Conservation (phyloP, 2,888 invertebrate species). For the Nomada ferruginata region DNA sequence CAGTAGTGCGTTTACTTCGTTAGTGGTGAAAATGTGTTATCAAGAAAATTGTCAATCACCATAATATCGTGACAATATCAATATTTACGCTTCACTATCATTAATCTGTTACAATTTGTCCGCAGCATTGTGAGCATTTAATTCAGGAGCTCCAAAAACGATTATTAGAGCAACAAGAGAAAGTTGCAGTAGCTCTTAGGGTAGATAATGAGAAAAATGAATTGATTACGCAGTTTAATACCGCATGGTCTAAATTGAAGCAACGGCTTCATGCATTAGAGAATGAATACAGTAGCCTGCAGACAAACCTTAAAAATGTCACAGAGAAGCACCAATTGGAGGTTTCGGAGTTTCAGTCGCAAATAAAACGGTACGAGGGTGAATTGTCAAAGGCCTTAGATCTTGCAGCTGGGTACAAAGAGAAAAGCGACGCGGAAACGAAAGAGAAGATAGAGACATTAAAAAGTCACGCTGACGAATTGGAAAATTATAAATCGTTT, state of each 20-base stretch:
- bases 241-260: constrained; percentile 87
- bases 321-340: constrained; percentile 85
- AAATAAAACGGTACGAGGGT: constrained; percentile 88
- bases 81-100: no score
- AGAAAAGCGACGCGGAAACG: constrained; percentile 79
- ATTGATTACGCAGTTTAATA: constrained; percentile 88
- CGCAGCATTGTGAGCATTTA: constrained; percentile 90
- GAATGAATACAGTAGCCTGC: constrained; percentile 80
- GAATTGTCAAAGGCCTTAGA: constrained; percentile 90
- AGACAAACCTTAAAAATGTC: constrained; percentile 84
- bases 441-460: constrained; percentile 81
- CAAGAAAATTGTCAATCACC: no score
- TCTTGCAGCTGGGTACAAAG: constrained; percentile 85
- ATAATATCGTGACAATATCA: no score
- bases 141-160: constrained; percentile 91
- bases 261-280: constrained; percentile 82
- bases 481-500: constrained; percentile 79
- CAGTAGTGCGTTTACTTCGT: no score
- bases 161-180: constrained; percentile 91
- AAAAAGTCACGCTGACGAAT: constrained; percentile 79
- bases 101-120: constrained; percentile 37
- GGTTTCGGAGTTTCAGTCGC: constrained; percentile 85
- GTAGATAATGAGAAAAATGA: constrained; percentile 91
- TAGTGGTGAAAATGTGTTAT: no score
- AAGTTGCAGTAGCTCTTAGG: constrained; percentile 91